Percentiles rank a stretch among this genome's conserved stretches.
phyloP scores from a whole-genome alignment of 37 sponge, comb jelly and placozoan species.

The Ianthella basta region DNA sequence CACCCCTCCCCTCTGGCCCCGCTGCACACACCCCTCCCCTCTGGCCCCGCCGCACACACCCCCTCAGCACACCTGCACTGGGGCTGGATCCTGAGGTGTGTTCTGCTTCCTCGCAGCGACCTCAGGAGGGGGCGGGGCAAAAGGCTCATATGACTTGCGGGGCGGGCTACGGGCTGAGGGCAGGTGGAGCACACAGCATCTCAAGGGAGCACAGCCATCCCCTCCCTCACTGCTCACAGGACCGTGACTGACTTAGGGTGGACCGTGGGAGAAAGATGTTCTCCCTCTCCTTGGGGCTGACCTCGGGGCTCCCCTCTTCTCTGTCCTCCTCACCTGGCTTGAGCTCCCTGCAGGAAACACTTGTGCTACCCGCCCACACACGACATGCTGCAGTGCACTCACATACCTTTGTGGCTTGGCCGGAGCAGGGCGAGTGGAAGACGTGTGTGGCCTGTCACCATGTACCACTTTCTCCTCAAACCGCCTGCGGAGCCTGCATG shows the following conservation, averaged over 20 bases:
- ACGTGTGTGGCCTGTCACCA: neutral
- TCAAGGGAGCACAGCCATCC: neutral
- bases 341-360: too few relatives aligned
- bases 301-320: constrained; percentile 15
- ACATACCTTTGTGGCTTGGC: neutral
- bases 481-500: neutral
- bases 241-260: neutral
- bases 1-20: neutral
- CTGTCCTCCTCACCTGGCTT: neutral
- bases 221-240: too few relatives aligned
- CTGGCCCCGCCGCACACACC: neutral
- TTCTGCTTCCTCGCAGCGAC: neutral
- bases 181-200: too few relatives aligned
- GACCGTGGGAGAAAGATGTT: neutral
- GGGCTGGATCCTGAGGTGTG: neutral
- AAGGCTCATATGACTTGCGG: neutral
- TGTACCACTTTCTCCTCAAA: neutral
- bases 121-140: constrained; percentile 21
- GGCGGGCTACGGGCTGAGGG: constrained; percentile 24
- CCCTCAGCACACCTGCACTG: neutral
- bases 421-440: neutral
- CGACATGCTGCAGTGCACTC: neutral
- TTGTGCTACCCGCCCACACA: too few relatives aligned
- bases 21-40: neutral
- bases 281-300: constrained; percentile 11